phyloP scores from a whole-genome alignment of 1,140 invertebrate genomes.

The Temnothorax nylanderi region DNA sequence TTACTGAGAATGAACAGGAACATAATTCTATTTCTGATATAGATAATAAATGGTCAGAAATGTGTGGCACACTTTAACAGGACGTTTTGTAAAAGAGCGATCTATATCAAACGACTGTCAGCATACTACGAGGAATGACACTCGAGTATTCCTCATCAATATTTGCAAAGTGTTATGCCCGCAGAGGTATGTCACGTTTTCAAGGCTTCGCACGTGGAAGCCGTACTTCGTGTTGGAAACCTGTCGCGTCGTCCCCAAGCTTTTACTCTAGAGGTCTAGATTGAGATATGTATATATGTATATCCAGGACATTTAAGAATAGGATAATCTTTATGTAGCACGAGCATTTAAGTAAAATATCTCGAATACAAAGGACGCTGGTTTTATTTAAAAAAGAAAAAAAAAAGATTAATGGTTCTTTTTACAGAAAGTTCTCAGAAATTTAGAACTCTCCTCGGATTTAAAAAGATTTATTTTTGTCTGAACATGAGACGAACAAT shows the following conservation, averaged over 20 bases:
- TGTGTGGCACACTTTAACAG: constrained; percentile 23
- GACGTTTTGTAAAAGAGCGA: constrained; percentile 6
- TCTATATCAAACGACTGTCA: constrained; percentile 53
- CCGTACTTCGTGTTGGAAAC: constrained; percentile 26
- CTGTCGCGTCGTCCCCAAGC: constrained; percentile 1
- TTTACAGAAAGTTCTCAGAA: not conserved
- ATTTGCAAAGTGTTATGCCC: constrained; percentile 47
- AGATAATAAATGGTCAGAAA: constrained; percentile 14
- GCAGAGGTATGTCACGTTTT: constrained; percentile 42
- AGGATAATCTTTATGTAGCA: not conserved
- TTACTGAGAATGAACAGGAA: not conserved
- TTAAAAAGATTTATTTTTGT: not conserved
- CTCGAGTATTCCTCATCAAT: constrained; percentile 51
- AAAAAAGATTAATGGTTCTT: not conserved
- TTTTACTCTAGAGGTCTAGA: not conserved
- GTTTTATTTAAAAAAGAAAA: not conserved
- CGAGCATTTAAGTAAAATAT: not conserved
- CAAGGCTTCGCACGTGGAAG: constrained; percentile 39
- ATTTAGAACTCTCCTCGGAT: constrained; percentile 4
- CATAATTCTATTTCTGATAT: constrained; percentile 13
- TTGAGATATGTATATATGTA: not conserved
- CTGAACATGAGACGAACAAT: not conserved
- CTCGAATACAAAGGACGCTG: not conserved
- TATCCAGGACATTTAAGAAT: not conserved
- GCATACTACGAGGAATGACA: constrained; percentile 2